Conservation (phyloP, 2,113 vertebrate species). For the Balaeniceps rex region DNA sequence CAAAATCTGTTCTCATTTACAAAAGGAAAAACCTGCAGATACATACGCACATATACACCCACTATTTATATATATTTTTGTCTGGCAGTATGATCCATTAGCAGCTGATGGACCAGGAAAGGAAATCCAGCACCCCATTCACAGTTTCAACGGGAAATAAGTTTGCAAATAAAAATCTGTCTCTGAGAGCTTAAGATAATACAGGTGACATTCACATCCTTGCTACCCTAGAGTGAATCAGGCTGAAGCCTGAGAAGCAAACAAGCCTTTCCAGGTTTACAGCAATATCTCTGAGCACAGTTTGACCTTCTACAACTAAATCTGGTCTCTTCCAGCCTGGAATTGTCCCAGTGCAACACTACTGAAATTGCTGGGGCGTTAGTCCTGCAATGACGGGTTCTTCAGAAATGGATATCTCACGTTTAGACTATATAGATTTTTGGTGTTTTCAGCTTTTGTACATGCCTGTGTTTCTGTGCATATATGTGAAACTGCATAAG, state of each 20-base stretch:
- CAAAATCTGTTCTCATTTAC: not conserved
- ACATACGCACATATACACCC: not conserved
- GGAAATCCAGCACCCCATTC: not conserved
- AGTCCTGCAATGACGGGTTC: accelerated
- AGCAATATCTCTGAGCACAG: not conserved
- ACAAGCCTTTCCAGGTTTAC: not conserved
- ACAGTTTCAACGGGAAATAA: not conserved
- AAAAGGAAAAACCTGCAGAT: not conserved
- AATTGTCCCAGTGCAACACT: not conserved
- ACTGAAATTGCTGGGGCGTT: not conserved
- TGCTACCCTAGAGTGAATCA: not conserved
- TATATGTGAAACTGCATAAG: accelerated
- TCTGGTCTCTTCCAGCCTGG: not conserved
- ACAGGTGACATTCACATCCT: not conserved
- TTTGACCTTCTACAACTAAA: not conserved
- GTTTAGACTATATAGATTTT: accelerated
- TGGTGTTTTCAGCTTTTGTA: not conserved
- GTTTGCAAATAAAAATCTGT: not conserved
- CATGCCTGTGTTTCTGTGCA: not conserved
- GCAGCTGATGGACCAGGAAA: not conserved
- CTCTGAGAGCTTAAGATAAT: not conserved
- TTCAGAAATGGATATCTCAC: not conserved
- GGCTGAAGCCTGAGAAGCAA: not conserved
- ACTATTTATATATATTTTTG: not conserved
- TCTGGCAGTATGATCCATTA: not conserved